These are phyloP conservation scores for Pasiphila rectangulata DNA, from an alignment of 2,888 invertebrate genomes.

Conservation along the genomic window DNA sequence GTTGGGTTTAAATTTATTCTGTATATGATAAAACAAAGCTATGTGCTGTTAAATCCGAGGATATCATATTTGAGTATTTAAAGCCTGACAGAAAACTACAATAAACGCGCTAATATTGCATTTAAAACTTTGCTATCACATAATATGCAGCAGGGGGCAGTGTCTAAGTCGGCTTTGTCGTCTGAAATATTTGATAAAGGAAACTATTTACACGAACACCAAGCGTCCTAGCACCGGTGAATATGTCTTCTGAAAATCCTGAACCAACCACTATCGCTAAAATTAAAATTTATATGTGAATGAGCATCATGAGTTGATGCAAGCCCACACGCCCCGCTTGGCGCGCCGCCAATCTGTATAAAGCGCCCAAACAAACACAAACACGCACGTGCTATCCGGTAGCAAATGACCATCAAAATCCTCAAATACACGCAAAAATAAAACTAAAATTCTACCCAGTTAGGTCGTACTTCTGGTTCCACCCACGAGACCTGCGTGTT, in stretches of 20 bases:
- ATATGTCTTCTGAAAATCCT: not conserved
- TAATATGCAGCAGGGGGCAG: too few relatives aligned
- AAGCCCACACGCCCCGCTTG: slow-evolving; percentile 23
- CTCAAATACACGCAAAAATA: not conserved
- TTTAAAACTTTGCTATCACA: too few relatives aligned
- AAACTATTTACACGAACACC: too few relatives aligned
- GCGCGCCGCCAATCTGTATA: slow-evolving; percentile 26
- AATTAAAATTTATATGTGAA: not conserved
- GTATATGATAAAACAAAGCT: not conserved
- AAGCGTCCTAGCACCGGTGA: not conserved
- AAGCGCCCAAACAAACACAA: slow-evolving; percentile 10
- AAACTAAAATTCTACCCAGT: slow-evolving; percentile 9
- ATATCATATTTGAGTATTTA: too few relatives aligned
- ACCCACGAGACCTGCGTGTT: slow-evolving; percentile 14
- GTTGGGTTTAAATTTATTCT: not conserved
- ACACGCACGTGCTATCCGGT: slow-evolving; percentile 18
- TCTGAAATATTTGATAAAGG: too few relatives aligned
- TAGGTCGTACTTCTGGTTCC: too few relatives aligned
- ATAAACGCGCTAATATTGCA: not conserved
- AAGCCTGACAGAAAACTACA: too few relatives aligned
- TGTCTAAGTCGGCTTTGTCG: too few relatives aligned
- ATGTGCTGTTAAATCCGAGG: too few relatives aligned
- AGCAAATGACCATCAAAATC: slow-evolving; percentile 15
- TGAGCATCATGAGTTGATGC: slow-evolving; percentile 19
- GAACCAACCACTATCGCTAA: not conserved